Percentiles rank a stretch among this genome's conserved stretches.
These are phyloP conservation scores for Drosophila busckii DNA, from an alignment of 1,140 invertebrate species.

Conservation along the genomic window DNA sequence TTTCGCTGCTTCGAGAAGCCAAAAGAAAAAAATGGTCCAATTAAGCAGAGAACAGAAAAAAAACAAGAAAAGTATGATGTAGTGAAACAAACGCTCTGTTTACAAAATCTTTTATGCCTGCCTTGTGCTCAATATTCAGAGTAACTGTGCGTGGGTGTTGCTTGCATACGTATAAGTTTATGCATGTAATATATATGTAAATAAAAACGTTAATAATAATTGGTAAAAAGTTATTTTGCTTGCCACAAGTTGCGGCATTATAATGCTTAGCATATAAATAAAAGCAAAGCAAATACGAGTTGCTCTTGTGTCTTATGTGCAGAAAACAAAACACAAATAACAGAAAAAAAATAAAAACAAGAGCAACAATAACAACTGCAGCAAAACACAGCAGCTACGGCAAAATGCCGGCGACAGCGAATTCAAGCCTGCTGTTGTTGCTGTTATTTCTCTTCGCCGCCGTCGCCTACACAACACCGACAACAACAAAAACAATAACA, in stretches of 20 bases:
- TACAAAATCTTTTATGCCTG: no score
- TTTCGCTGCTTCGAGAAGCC: no score
- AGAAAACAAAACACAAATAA: conserved; percentile 22
- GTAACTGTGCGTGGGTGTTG: no score
- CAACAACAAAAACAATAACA: neutral
- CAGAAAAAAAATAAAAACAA: conserved; percentile 23
- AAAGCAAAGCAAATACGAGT: conserved; percentile 24
- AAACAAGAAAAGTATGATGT: no score
- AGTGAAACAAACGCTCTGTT: no score
- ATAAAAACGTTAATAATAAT: conserved; percentile 6
- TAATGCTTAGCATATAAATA: conserved; percentile 37
- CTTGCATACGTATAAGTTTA: no score
- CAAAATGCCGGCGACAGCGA: conserved; percentile 70
- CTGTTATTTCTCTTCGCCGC: conserved; percentile 31
- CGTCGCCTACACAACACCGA: conserved; percentile 19
- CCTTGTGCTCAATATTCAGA: no score
- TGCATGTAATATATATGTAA: conserved; percentile 29
- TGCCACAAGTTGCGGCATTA: conserved; percentile 38
- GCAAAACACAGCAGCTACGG: conserved; percentile 40
- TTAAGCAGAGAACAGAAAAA: no score
- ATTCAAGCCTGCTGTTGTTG: conserved; percentile 58
- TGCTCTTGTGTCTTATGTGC: conserved; percentile 26
- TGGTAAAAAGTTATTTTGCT: conserved; percentile 15
- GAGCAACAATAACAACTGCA: conserved; percentile 22
- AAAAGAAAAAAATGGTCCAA: no score